Base-by-base conservation (phyloP, 2,113 vertebrate genomes). In the Orthonyx spaldingii region DNA sequence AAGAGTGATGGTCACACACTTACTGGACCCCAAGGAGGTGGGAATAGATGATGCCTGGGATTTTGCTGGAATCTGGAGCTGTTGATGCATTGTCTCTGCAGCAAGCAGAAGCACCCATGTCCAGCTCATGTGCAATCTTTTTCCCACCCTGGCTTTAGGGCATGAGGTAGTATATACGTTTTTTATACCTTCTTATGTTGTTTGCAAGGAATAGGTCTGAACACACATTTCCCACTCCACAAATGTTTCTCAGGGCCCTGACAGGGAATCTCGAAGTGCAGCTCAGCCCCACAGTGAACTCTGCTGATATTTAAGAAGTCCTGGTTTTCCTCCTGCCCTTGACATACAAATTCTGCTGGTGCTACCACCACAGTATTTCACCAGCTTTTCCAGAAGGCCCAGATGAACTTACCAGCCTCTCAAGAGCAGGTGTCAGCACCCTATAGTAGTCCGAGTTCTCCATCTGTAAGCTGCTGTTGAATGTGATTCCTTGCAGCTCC, bases 401-500 rank as follows among this genome's bases (percentile, higher is more conserved):
- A 30, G 59, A 18, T 21, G 26, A 49, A 93, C 97, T 97, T 44
- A 99, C 99, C 98, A 99, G 98, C 27, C 61, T 95, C 69, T 98
- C 98, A 41, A 99, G 96, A 35, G 98, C 90, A 1, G 98, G 92
- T 0, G 99, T 98, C 76, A 99, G 98, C 3, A 96, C 74, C 32
- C 97, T 95, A 87, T 95, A 98, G 89, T 98, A 99, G 20, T 97
- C 96, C 0, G 99, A 99, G 87, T 70, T 96, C 64, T 96, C 92
- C 28, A 82, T 91, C 94, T 98, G 98, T 44, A 99, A 95, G 53
- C 96, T 97, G 49, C 95, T 46, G 23, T 98, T 92, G 76, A 98
- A 99, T 1, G 65, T 83, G 65, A 99, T 97, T 13, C 99, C 99
- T 27, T 50, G 97, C 84, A 99, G 96, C 96, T 98, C 98, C 32